phyloP scores from a whole-genome alignment of 1,140 invertebrate genomes.

The Gonatopus flavifemur region DNA sequence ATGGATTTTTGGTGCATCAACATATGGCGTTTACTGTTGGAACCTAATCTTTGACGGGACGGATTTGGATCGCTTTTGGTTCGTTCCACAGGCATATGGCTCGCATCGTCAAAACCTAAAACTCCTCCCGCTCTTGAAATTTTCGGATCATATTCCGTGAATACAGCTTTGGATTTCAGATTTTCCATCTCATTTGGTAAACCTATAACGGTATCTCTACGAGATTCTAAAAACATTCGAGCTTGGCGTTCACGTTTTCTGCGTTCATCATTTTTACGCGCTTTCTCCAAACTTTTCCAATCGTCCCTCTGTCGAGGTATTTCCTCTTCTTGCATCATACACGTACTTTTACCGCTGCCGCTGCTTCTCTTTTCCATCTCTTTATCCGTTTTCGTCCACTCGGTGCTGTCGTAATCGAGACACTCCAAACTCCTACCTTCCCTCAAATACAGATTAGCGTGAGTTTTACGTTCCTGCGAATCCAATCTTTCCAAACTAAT shows the following conservation, averaged over 20 bases:
- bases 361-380: slow-evolving; percentile 21
- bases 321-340: slow-evolving; percentile 35
- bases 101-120: slow-evolving; percentile 51
- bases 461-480: slow-evolving; percentile 23
- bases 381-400: slow-evolving; percentile 14
- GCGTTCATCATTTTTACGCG: slow-evolving; percentile 47
- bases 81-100: slow-evolving; percentile 73
- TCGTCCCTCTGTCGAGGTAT: slow-evolving; percentile 50
- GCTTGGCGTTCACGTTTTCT: slow-evolving; percentile 44
- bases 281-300: slow-evolving; percentile 50
- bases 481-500: slow-evolving; percentile 23
- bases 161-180: slow-evolving; percentile 41
- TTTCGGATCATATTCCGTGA: slow-evolving; percentile 57
- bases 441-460: slow-evolving; percentile 25
- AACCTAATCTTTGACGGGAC: slow-evolving; percentile 68
- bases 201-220: slow-evolving; percentile 39
- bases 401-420: slow-evolving; percentile 19
- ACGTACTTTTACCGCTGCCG: slow-evolving; percentile 17
- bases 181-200: slow-evolving; percentile 35
- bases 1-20: slow-evolving; percentile 87
- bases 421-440: slow-evolving; percentile 26
- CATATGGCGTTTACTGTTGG: slow-evolving; percentile 70
- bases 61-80: slow-evolving; percentile 84
- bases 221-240: slow-evolving; percentile 42
- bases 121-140: slow-evolving; percentile 53